These are phyloP conservation scores for Papilio dardanus DNA, from an alignment of 1,140 invertebrate species.

Conservation along the genomic window DNA sequence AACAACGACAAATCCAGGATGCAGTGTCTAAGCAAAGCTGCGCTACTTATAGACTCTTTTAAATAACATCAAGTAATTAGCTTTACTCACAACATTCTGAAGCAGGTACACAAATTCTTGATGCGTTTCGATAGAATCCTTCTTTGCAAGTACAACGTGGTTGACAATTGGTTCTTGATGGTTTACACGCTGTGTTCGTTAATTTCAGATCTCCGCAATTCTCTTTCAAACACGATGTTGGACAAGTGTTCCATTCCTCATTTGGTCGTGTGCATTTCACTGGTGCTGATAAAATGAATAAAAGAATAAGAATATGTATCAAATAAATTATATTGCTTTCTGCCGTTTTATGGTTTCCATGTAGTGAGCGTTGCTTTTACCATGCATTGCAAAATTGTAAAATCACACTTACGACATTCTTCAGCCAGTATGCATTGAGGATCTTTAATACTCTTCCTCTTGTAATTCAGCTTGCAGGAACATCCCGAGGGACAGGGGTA, in stretches of 20 bases:
- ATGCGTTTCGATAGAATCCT: conserved; percentile 46
- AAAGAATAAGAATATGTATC: neutral
- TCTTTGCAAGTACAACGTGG: conserved; percentile 53
- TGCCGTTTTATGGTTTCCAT: neutral
- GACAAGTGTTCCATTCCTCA: conserved; percentile 53
- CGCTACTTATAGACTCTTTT: no score
- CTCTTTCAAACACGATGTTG: conserved; percentile 50
- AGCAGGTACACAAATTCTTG: conserved; percentile 44
- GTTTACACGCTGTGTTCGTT: conserved; percentile 31
- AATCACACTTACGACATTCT: conserved; percentile 59
- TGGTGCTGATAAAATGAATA: conserved; percentile 41
- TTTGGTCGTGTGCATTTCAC: conserved; percentile 53
- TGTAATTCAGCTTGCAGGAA: conserved; percentile 50
- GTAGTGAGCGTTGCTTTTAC: no score
- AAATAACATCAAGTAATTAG: neutral
- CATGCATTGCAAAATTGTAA: neutral
- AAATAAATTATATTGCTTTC: neutral
- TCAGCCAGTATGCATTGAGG: conserved; percentile 50
- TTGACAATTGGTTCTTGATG: conserved; percentile 26
- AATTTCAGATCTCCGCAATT: conserved; percentile 43
- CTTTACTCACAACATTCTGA: conserved; percentile 47
- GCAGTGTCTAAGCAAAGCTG: no score
- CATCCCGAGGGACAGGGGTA: conserved; percentile 56
- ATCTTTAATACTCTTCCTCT: conserved; percentile 44
- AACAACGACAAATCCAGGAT: no score